Conservation (phyloP, 2,113 vertebrate genomes). For the Alethe castanea region DNA sequence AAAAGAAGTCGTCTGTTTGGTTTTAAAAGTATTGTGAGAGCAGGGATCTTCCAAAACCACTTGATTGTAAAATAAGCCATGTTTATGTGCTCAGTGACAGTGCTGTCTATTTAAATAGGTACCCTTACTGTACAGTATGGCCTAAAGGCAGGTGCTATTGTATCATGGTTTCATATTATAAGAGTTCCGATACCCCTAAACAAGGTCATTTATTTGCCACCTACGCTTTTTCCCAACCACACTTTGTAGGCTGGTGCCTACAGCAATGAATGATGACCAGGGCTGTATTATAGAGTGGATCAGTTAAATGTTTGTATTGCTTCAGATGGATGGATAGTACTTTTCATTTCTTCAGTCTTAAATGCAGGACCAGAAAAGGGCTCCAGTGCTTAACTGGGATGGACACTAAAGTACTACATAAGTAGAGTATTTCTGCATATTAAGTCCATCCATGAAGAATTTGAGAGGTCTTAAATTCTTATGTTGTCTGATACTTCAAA, state of each 20-base stretch:
- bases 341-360: background rate
- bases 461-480: background rate
- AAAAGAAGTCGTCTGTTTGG: background rate
- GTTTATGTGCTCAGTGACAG: background rate
- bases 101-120: background rate
- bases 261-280: background rate
- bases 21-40: background rate
- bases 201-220: background rate
- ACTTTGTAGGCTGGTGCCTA: background rate
- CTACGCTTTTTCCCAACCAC: background rate
- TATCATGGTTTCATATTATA: background rate
- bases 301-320: background rate
- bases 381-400: background rate
- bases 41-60: background rate
- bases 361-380: background rate
- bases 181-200: background rate
- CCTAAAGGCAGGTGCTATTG: background rate
- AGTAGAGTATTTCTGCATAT: background rate
- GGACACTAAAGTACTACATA: background rate
- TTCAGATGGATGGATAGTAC: background rate
- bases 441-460: background rate
- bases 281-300: background rate
- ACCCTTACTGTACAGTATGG: background rate
- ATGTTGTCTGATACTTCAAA: background rate
- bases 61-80: background rate